Base-by-base conservation (phyloP, 1,140 invertebrate species). In the Nasonia vitripennis region DNA sequence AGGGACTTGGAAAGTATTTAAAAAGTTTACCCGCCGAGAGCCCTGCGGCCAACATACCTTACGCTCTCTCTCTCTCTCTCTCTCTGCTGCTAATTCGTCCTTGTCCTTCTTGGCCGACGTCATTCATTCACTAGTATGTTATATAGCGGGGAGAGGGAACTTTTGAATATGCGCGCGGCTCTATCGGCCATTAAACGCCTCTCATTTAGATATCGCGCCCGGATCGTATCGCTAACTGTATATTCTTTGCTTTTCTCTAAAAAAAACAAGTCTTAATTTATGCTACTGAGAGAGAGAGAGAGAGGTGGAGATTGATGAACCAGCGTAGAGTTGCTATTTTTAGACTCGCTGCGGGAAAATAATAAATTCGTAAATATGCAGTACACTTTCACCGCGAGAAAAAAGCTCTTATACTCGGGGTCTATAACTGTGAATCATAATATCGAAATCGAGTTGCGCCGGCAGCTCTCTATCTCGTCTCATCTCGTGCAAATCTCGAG, bases 1-100 rank as follows among this genome's bases (percentile, higher is more conserved):
- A 90, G 88, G 87, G 89, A 88, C 87, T 89, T 89, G 80, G 87
- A 87, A 90, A 90, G 89, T 90, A 91, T 91, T 91, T 91, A 91
- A 91, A 91, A 91, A 91, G 91, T 91, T 91, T 48, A 85, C 85
- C 84, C 86, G 74, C 84, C 86, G 74, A 87, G 87, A 88, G 88
- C 88, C 89, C 87, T 71, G 87, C 87, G 88, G 89, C 89, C 87
- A 88, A 87, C 87, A 86, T 88, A 88, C 88, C 77, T 41, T 79
- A 45, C 41, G 27, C 27, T 27, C 27, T 27, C 27, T 27, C 27
- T n/a, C 1, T 27, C 27, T 27, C 5, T 55, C 51, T 55, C 51
- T 62, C 20, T 62, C 55, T n/a, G 14, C 45, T 62, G 87, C 89
- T 89, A 89, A 89, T 90, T 89, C 88, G 87, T 90, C 88, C 88